Evolutionary conservation across 2,888 invertebrate species (phyloP).

Genomic region (Amiota minor): DNA sequence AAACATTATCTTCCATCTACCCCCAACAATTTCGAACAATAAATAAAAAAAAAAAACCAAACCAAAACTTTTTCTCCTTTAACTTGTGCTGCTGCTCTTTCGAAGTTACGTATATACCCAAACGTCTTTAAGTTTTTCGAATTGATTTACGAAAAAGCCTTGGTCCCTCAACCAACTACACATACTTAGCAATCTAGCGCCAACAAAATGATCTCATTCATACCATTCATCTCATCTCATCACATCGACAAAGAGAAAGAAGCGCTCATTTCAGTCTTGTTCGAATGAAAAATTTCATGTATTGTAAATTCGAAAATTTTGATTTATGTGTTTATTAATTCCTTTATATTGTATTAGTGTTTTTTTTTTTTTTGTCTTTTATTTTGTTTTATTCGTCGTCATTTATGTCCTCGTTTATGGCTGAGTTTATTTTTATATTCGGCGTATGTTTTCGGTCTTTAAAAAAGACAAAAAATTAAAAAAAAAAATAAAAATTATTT

Average conservation of each 20-base stretch:
- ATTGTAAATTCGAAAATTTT: conserved; percentile 27
- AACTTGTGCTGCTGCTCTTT: background rate
- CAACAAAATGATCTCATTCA: too few relatives aligned
- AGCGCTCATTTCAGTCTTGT: conserved; percentile 18
- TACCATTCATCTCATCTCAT: background rate
- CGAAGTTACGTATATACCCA: conserved; percentile 1
- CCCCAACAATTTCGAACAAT: background rate
- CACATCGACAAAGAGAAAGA: background rate
- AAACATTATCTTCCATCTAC: background rate
- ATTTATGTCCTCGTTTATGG: conserved; percentile 45
- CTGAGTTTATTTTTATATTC: conserved; percentile 53
- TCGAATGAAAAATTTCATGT: conserved; percentile 36
- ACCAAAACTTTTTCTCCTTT: background rate
- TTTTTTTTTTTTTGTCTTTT: conserved; percentile 39
- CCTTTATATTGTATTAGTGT: background rate
- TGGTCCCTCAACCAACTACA: conserved; percentile 41
- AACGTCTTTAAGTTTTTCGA: background rate
- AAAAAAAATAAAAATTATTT: conserved; percentile 7
- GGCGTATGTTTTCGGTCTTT: conserved; percentile 43
- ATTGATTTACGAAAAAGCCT: conserved; percentile 42
- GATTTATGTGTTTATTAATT: conserved; percentile 5
- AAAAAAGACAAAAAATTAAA: conserved; percentile 5
- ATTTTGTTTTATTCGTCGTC: conserved; percentile 41
- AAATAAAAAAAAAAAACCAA: background rate
- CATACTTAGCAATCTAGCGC: background rate